Percentiles rank a stretch among this genome's conserved stretches.
Evolutionary conservation across 2,113 vertebrate species (phyloP).

Genomic region (Pangasianodon hypophthalmus): DNA sequence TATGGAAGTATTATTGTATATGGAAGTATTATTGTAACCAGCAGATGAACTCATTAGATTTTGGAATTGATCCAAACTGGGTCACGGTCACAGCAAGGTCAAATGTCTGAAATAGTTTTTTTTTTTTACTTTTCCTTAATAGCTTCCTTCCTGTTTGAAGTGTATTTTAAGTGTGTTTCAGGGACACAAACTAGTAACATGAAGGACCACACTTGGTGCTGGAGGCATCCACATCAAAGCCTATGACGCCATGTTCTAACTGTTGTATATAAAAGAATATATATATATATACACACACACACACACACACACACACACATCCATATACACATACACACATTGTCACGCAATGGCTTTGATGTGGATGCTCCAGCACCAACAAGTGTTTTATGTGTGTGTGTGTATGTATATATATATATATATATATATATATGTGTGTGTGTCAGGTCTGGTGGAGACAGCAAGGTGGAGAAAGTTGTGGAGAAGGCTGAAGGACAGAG

Average conservation of each 20-base stretch:
- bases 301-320: too few relatives aligned
- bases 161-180: not conserved
- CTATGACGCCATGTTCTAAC: too few relatives aligned
- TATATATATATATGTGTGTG: not conserved
- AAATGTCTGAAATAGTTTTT: not conserved
- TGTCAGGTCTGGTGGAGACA: constrained; percentile 80
- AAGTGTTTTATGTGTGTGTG: not conserved
- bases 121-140: not conserved
- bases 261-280: too few relatives aligned
- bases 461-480: constrained; percentile 77
- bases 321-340: too few relatives aligned
- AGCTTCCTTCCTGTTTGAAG: not conserved
- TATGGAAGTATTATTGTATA: not conserved
- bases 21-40: not conserved
- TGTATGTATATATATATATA: not conserved
- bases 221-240: too few relatives aligned
- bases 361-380: too few relatives aligned
- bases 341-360: too few relatives aligned
- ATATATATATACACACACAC: too few relatives aligned
- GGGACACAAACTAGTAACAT: not conserved
- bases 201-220: too few relatives aligned
- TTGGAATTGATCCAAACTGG: not conserved
- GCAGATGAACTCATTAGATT: not conserved
- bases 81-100: not conserved
- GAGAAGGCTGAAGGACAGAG: constrained; percentile 77